A percentile compares a stretch with the other conserved stretches of the same genome.
These are phyloP conservation scores for Strigops habroptila DNA, from an alignment of 2,113 vertebrate species.

Conservation along the genomic window DNA sequence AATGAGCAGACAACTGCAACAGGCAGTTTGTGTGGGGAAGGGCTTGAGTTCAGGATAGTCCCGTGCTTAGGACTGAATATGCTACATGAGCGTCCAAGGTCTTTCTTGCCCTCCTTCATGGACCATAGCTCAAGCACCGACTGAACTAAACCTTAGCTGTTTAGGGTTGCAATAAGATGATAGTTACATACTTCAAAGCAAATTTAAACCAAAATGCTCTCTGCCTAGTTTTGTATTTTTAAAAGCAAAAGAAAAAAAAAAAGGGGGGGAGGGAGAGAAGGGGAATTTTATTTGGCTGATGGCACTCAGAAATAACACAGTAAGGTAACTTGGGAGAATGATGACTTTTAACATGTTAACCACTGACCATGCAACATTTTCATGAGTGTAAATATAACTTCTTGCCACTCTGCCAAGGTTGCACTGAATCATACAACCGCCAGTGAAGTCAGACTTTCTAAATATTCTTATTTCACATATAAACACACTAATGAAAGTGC, in stretches of 20 bases:
- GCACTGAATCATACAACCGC: slow-evolving; percentile 42
- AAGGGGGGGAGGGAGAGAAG: accelerated
- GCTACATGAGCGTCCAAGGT: not conserved
- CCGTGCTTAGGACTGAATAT: not conserved
- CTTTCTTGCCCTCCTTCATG: not conserved
- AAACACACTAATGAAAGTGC: slow-evolving; percentile 11
- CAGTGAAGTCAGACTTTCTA: slow-evolving; percentile 57
- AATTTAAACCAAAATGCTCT: not conserved
- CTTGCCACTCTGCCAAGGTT: not conserved
- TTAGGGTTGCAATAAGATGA: not conserved
- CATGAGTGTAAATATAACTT: slow-evolving; percentile 52
- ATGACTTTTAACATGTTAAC: slow-evolving; percentile 47
- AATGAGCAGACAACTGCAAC: not conserved
- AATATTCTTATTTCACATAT: slow-evolving; percentile 38
- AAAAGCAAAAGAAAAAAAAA: not conserved
- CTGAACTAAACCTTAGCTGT: not conserved
- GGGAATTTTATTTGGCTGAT: slow-evolving; percentile 1
- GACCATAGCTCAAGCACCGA: not conserved
- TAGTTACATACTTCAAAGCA: not conserved
- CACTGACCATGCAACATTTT: slow-evolving; percentile 32
- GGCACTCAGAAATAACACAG: slow-evolving; percentile 22
- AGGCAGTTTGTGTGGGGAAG: not conserved
- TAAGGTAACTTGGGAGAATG: slow-evolving; percentile 33
- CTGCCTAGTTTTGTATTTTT: not conserved
- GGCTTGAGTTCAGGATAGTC: not conserved